Evolutionary conservation across 2,888 invertebrate species (phyloP).

Genomic region (Eristalinus aeneus): DNA sequence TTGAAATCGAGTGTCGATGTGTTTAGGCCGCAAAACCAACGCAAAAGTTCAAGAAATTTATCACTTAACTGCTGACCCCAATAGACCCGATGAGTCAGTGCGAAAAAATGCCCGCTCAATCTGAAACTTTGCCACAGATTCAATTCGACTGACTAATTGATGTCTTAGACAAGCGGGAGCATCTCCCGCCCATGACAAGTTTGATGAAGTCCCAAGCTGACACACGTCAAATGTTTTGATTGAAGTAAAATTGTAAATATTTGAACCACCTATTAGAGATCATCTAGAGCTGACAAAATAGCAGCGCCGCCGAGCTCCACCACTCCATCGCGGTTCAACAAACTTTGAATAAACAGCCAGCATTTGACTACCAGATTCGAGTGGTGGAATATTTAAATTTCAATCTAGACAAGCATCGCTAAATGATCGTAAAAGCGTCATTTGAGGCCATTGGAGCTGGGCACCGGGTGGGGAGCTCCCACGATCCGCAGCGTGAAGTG

Average conservation of each 20-base stretch:
- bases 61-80: neutral
- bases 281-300: neutral
- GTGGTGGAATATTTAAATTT: constrained; percentile 27
- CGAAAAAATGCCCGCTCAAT: neutral
- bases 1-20: neutral
- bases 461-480: neutral
- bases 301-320: neutral
- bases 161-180: neutral
- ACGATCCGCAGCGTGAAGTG: neutral
- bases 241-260: constrained; percentile 11
- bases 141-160: neutral
- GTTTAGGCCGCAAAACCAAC: neutral
- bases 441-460: neutral
- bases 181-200: neutral
- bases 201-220: neutral
- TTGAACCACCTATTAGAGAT: neutral
- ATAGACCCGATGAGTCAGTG: neutral
- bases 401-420: neutral
- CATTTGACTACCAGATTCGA: constrained; percentile 21
- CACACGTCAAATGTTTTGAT: neutral
- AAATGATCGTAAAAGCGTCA: constrained; percentile 1
- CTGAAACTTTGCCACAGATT: neutral
- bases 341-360: constrained; percentile 18
- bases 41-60: neutral
- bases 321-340: constrained; percentile 2